A percentile compares a stretch with the other conserved stretches of the same genome.
Evolutionary conservation across 2,888 invertebrate species (phyloP).

Genomic region (Caenorhabditis virilis): DNA sequence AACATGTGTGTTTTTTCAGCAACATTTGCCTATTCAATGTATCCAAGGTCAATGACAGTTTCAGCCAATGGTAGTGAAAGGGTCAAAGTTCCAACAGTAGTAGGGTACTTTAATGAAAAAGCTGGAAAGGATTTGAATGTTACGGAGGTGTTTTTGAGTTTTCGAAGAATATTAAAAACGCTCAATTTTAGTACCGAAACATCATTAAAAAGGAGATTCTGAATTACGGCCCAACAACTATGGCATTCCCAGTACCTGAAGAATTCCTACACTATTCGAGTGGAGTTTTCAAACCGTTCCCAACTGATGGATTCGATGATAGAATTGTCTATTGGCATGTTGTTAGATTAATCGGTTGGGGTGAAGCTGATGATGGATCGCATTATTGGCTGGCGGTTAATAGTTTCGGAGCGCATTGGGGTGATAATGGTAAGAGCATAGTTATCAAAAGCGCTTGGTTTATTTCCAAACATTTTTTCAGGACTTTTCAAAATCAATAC

Average conservation of each 20-base stretch:
- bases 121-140: conserved; percentile 45
- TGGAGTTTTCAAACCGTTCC: conserved; percentile 65
- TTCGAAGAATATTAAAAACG: background rate
- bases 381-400: conserved; percentile 66
- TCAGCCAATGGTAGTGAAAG: conserved; percentile 61
- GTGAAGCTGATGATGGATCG: conserved; percentile 56
- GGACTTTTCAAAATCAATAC: conserved; percentile 66
- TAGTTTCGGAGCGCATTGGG: conserved; percentile 66
- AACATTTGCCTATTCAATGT: conserved; percentile 66
- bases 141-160: conserved; percentile 27
- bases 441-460: background rate
- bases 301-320: conserved; percentile 61
- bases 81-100: conserved; percentile 61
- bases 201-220: conserved; percentile 64
- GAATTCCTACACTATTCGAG: conserved; percentile 65
- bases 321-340: conserved; percentile 68
- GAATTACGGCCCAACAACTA: conserved; percentile 64
- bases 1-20: conserved; percentile 47
- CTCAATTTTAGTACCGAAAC: conserved; percentile 49
- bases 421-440: conserved; percentile 58
- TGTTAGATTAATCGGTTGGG: conserved; percentile 66
- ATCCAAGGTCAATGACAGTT: conserved; percentile 65
- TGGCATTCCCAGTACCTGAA: conserved; percentile 67
- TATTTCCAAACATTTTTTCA: conserved; percentile 19
- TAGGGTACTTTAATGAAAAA: conserved; percentile 65